A percentile compares a stretch with the other conserved stretches of the same genome.
These are phyloP conservation scores for Cyprinodon diabolis DNA, from an alignment of 2,797 vertebrate genomes.

Conservation along the genomic window DNA sequence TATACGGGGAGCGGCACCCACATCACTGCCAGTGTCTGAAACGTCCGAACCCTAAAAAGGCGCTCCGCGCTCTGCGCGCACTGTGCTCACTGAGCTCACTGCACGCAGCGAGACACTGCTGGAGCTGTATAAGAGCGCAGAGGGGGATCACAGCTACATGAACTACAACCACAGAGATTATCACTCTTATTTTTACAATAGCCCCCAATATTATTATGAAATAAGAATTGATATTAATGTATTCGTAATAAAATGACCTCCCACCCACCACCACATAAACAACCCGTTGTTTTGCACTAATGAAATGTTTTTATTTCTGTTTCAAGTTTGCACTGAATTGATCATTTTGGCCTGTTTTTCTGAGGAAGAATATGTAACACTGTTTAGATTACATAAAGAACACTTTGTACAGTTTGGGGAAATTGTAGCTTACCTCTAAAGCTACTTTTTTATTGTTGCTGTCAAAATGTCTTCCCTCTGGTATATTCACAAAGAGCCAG, in stretches of 20 bases:
- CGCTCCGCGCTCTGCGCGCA: not conserved
- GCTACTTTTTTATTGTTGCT: not conserved
- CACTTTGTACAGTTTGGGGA: not conserved
- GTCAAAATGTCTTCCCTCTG: constrained; percentile 20
- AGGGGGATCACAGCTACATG: not conserved
- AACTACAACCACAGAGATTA: not conserved
- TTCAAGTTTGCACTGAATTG: not conserved
- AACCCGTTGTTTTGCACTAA: too few species aligned
- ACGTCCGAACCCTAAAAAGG: not conserved
- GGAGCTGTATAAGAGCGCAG: too few species aligned
- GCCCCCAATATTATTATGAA: not conserved
- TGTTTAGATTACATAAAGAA: not conserved
- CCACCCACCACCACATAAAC: too few species aligned
- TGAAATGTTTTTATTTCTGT: not conserved
- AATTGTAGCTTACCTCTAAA: not conserved
- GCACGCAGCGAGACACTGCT: too few species aligned
- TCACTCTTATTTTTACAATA: not conserved
- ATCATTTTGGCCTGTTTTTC: not conserved
- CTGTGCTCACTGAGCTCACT: not conserved
- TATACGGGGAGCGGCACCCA: constrained; percentile 19
- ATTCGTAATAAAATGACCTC: too few species aligned
- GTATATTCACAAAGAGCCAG: constrained; percentile 19
- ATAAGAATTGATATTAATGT: not conserved
- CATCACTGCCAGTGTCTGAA: constrained; percentile 31
- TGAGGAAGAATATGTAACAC: not conserved